Conservation (phyloP, 2,797 vertebrate genomes). For the Cryptoblepharus egeriae region DNA sequence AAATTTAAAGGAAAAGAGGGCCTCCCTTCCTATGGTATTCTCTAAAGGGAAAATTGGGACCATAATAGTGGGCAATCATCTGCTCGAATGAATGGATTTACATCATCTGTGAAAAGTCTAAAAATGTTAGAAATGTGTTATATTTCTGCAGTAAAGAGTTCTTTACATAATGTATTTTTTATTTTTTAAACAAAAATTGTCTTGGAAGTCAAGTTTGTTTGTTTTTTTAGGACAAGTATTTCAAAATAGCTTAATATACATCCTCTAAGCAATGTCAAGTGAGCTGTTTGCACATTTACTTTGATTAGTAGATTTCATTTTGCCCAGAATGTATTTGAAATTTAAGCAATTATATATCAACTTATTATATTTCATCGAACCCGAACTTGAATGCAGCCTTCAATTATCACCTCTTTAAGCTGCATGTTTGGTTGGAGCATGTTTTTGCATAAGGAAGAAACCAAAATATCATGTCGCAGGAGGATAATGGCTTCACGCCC, state of each 20-base stretch:
- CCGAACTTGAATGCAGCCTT: slow-evolving; percentile 23
- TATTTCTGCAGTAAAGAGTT: too few species aligned
- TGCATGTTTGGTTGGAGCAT: neutral
- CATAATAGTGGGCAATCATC: slow-evolving; percentile 31
- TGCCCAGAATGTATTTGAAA: slow-evolving; percentile 39
- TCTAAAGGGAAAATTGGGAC: slow-evolving; percentile 33
- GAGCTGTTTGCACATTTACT: slow-evolving; percentile 27
- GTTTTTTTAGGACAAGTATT: slow-evolving; percentile 16
- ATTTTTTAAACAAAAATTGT: slow-evolving; percentile 7
- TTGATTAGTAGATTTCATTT: slow-evolving; percentile 50
- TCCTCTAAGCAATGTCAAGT: slow-evolving; percentile 32
- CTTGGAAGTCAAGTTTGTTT: slow-evolving; percentile 22
- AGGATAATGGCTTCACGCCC: neutral
- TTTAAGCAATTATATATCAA: slow-evolving; percentile 45
- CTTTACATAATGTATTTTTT: too few species aligned
- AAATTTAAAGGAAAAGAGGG: slow-evolving; percentile 33
- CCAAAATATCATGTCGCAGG: slow-evolving; percentile 4
- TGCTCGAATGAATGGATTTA: slow-evolving; percentile 42
- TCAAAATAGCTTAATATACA: slow-evolving; percentile 6
- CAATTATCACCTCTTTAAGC: slow-evolving; percentile 37
- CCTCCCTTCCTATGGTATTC: slow-evolving; percentile 29
- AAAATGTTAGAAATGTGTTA: slow-evolving; percentile 44
- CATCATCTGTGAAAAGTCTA: slow-evolving; percentile 34
- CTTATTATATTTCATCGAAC: slow-evolving; percentile 39
- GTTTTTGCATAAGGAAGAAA: neutral